Evolutionary conservation across 1,140 invertebrate genomes (phyloP).

Genomic region (Drosophila nebulosa): DNA sequence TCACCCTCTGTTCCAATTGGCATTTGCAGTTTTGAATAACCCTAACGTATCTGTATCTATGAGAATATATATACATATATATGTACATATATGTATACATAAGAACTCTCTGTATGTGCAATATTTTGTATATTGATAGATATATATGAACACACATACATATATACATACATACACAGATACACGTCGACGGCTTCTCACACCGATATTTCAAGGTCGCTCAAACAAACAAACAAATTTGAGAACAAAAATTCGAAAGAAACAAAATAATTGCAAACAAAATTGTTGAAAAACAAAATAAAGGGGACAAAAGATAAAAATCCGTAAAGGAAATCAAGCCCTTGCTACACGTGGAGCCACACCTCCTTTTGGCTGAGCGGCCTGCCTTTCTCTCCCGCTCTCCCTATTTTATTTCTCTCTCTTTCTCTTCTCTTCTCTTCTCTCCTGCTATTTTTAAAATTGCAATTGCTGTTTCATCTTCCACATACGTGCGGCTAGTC

Average conservation of each 20-base stretch:
- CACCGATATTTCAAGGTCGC: neutral
- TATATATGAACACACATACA: neutral
- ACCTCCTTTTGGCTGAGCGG: neutral
- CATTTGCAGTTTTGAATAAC: neutral
- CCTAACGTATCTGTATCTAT: neutral
- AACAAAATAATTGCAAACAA: conserved; percentile 1
- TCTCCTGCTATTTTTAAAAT: neutral
- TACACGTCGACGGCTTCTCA: neutral
- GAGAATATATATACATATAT: neutral
- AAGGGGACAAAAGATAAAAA: neutral
- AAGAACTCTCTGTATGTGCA: neutral
- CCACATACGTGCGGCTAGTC: neutral
- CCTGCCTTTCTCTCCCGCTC: neutral
- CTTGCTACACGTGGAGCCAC: neutral
- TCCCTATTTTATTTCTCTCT: neutral
- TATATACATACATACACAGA: neutral
- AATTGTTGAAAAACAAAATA: neutral
- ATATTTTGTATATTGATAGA: neutral
- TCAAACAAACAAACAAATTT: neutral
- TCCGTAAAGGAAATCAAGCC: neutral
- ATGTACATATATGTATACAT: neutral
- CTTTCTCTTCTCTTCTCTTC: neutral
- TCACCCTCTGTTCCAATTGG: too few species aligned
- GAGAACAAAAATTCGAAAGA: neutral
- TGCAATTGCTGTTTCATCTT: neutral